Evolutionary conservation across 2,113 vertebrate species (phyloP).

Genomic region (Elachura formosa): DNA sequence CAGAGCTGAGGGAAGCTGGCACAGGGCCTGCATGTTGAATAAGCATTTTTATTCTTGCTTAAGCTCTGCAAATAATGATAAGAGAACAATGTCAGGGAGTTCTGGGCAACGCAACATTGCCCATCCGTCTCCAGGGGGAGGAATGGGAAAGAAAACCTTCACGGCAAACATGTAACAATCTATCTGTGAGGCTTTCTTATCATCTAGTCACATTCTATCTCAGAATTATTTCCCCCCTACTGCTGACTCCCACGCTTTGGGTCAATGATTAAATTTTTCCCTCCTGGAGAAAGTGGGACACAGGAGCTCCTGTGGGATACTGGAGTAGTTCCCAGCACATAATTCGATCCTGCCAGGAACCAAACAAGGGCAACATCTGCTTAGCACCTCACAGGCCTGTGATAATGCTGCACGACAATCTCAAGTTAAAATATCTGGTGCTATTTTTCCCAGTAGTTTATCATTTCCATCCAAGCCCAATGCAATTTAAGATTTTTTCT

Average conservation of each 20-base stretch:
- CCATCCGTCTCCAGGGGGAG: background rate
- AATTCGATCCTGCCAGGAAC: background rate
- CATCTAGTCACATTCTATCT: background rate
- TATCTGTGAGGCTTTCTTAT: background rate
- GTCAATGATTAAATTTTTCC: background rate
- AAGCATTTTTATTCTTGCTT: conserved; percentile 25
- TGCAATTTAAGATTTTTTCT: background rate
- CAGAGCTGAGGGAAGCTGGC: background rate
- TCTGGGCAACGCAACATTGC: background rate
- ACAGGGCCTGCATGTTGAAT: background rate
- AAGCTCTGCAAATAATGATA: background rate
- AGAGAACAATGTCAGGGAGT: background rate
- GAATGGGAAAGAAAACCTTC: background rate
- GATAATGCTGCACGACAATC: background rate
- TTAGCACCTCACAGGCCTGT: background rate
- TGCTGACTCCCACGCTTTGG: background rate
- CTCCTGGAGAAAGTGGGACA: background rate
- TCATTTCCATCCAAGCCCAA: background rate
- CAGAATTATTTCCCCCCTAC: background rate
- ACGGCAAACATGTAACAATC: background rate
- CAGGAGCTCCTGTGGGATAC: background rate
- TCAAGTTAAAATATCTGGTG: background rate
- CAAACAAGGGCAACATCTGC: background rate
- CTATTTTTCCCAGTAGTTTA: background rate
- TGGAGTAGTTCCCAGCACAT: background rate